Conservation (phyloP, 35 echinoderm and acorn worm genomes). For the Diadema setosum region DNA sequence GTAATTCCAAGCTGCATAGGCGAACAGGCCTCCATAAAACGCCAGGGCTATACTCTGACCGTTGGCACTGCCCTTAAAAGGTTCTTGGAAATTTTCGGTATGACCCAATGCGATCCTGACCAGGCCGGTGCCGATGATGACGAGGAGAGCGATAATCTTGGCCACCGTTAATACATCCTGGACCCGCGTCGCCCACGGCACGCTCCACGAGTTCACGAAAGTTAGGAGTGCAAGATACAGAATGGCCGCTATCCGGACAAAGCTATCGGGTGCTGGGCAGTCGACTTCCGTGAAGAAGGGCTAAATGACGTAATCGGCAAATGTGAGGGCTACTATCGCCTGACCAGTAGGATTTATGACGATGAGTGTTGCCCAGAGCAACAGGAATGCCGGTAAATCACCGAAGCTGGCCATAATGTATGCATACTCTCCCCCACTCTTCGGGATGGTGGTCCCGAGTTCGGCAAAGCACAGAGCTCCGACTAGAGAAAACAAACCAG, state of each 20-base stretch:
- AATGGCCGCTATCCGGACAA: conserved; percentile 54
- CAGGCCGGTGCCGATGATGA: conserved; percentile 75
- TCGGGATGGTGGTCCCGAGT: conserved; percentile 84
- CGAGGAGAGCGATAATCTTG: conserved; percentile 71
- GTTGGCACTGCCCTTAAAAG: conserved; percentile 64
- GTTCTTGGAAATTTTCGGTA: conserved; percentile 83
- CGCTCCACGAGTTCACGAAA: conserved; percentile 84
- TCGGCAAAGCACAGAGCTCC: conserved; percentile 95
- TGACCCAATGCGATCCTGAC: conserved; percentile 78
- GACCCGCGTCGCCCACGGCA: conserved; percentile 84
- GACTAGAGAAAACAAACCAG: conserved; percentile 80
- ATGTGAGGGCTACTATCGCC: conserved; percentile 82
- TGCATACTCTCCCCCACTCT: conserved; percentile 84
- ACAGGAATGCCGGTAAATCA: conserved; percentile 68
- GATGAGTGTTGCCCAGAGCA: conserved; percentile 84
- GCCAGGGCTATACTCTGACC: conserved; percentile 70
- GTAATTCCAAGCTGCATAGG: conserved; percentile 99
- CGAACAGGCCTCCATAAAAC: conserved; percentile 91
- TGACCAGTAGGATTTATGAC: conserved; percentile 91
- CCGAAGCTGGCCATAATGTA: conserved; percentile 83
- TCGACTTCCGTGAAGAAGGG: conserved; percentile 69
- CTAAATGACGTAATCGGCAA: conserved; percentile 81
- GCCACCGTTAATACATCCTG: conserved; percentile 95
- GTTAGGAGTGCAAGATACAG: conserved; percentile 73
- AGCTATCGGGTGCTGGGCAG: conserved; percentile 44